Evolutionary conservation across 2,113 vertebrate species (phyloP).

Genomic region (Psettodes erumei): DNA sequence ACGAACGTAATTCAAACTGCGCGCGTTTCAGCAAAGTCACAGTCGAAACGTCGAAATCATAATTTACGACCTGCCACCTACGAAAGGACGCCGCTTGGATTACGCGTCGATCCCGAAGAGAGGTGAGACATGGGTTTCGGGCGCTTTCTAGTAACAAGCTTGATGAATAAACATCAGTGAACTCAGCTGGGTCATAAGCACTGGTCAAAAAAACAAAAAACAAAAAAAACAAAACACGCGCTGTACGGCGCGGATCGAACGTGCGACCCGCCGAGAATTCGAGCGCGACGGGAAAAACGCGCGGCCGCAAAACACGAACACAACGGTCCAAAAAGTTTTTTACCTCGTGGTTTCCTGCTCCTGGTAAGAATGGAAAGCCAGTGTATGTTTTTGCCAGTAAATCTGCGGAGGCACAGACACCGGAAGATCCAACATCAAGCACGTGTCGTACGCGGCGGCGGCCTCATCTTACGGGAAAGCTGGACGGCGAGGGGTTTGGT

Average conservation of each 20-base stretch:
- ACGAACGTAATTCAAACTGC: no score
- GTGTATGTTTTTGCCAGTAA: slow-evolving; percentile 77
- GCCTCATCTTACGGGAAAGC: not conserved
- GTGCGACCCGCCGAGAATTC: no score
- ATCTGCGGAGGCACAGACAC: slow-evolving; percentile 55
- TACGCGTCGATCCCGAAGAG: not conserved
- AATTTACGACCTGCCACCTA: not conserved
- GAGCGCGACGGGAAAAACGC: no score
- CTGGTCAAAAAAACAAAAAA: slow-evolving; percentile 26
- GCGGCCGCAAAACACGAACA: slow-evolving; percentile 7
- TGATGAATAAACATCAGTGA: slow-evolving; percentile 15
- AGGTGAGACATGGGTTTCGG: not conserved
- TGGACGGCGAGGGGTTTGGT: no score
- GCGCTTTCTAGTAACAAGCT: not conserved
- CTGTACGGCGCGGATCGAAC: slow-evolving; percentile 4
- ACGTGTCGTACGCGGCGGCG: no score
- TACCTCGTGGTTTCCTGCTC: slow-evolving; percentile 76
- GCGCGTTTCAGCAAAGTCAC: not conserved
- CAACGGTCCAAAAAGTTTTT: slow-evolving; percentile 23
- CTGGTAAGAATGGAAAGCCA: slow-evolving; percentile 72
- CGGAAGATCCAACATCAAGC: slow-evolving; percentile 1
- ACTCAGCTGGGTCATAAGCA: slow-evolving; percentile 7
- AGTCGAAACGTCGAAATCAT: not conserved
- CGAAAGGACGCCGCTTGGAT: not conserved
- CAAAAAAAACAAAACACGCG: no score